phyloP scores from a whole-genome alignment of 2,113 vertebrate species.

The Chelonoidis abingdonii region DNA sequence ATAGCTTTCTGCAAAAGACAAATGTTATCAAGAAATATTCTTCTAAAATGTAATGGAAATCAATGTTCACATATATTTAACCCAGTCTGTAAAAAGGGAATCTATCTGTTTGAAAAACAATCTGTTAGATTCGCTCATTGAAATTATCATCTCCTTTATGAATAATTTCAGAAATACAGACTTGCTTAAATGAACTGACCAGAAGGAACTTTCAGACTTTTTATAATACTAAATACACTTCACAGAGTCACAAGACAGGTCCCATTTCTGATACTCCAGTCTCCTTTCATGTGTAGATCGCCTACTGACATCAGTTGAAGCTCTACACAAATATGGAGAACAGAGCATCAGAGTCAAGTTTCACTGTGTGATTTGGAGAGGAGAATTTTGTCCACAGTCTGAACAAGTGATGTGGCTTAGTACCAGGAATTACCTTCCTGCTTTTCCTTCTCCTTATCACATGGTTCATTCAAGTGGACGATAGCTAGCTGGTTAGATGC shows the following conservation, averaged over 20 bases:
- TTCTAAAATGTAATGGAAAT: constrained; percentile 18
- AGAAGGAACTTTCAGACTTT: not conserved
- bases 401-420: not conserved
- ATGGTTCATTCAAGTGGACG: not conserved
- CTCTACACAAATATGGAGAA: not conserved
- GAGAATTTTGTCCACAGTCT: not conserved
- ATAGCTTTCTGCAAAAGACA: not conserved
- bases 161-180: not conserved
- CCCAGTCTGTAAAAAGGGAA: not conserved
- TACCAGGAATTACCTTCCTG: not conserved
- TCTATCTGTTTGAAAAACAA: constrained; percentile 10
- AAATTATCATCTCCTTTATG: not conserved
- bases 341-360: not conserved
- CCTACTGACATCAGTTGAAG: not conserved
- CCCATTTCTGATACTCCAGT: not conserved
- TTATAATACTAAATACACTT: not conserved
- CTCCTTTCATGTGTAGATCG: not conserved
- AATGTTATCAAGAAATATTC: not conserved
- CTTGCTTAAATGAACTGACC: not conserved
- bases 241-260: not conserved
- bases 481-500: not conserved
- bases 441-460: not conserved
- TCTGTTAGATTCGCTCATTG: not conserved
- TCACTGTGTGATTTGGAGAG: not conserved
- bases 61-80: not conserved